Evolutionary conservation across 1,140 invertebrate genomes (phyloP).

Genomic region (Panonychus citri): DNA sequence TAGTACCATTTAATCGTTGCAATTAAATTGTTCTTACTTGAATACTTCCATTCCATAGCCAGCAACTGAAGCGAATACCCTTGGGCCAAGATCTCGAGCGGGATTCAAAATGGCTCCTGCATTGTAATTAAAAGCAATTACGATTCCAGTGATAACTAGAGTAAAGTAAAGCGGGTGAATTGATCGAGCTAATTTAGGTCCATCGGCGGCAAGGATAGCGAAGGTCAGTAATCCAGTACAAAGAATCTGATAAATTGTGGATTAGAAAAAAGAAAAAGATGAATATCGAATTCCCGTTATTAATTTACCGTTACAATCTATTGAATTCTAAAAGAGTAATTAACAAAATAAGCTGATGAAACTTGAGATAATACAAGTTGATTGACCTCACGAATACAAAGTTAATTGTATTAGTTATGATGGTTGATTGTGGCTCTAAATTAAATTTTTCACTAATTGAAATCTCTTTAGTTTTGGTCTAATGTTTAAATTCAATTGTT

Average conservation of each 20-base stretch:
- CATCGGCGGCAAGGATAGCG: conserved; percentile 27
- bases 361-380: too few relatives aligned
- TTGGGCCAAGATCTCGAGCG: conserved; percentile 34
- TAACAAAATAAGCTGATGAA: too few relatives aligned
- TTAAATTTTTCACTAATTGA: too few relatives aligned
- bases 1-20: too few relatives aligned
- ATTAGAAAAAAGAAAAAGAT: neutral
- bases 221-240: conserved; percentile 31
- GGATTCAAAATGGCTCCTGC: conserved; percentile 38
- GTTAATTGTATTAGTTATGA: too few relatives aligned
- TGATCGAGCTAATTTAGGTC: conserved; percentile 20
- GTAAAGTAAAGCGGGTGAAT: conserved; percentile 15
- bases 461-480: too few relatives aligned
- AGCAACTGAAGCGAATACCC: conserved; percentile 29
- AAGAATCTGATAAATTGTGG: conserved; percentile 24
- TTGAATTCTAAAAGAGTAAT: too few relatives aligned
- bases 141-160: conserved; percentile 28
- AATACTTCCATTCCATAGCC: conserved; percentile 32
- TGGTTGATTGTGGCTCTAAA: too few relatives aligned
- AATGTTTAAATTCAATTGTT: too few relatives aligned
- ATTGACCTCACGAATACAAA: too few relatives aligned
- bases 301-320: too few relatives aligned
- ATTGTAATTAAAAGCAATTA: conserved; percentile 32
- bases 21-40: conserved; percentile 20
- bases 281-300: neutral